A percentile compares a stretch with the other conserved stretches of the same genome.
Evolutionary conservation across 92 coral and sea anemone genomes (phyloP).

Genomic region (Metridium senile): DNA sequence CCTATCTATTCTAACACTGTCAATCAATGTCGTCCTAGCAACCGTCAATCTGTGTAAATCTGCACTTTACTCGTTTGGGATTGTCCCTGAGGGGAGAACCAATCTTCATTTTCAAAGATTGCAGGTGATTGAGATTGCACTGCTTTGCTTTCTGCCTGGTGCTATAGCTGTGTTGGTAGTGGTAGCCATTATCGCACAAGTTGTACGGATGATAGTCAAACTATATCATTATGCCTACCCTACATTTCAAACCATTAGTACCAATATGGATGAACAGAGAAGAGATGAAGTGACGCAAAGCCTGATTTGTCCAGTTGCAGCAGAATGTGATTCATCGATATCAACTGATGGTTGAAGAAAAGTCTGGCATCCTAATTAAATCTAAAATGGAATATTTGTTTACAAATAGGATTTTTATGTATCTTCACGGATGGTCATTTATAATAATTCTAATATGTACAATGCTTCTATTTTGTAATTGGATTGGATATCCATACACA

Average conservation of each 20-base stretch:
- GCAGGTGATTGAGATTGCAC: conserved; percentile 39
- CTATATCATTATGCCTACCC: not conserved
- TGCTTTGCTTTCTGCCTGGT: conserved; percentile 43
- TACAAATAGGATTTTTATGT: too few relatives aligned
- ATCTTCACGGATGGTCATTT: too few relatives aligned
- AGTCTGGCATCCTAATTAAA: too few relatives aligned
- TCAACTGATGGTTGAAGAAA: too few relatives aligned
- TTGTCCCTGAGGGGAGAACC: conserved; percentile 42
- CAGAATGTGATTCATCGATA: too few relatives aligned
- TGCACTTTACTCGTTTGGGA: conserved; percentile 47
- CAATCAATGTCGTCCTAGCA: conserved; percentile 49
- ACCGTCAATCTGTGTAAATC: conserved; percentile 58
- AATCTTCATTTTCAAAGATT: conserved; percentile 23
- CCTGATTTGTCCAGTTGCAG: not conserved
- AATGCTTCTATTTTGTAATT: too few relatives aligned
- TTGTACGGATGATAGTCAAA: conserved; percentile 22
- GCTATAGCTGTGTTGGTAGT: conserved; percentile 18
- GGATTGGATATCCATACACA: too few relatives aligned
- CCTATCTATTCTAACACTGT: conserved; percentile 40
- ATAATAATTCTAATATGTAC: too few relatives aligned
- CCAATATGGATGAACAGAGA: not conserved
- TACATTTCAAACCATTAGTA: not conserved
- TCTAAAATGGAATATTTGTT: too few relatives aligned
- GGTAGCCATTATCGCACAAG: conserved; percentile 40
- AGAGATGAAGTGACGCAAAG: not conserved